phyloP scores from a whole-genome alignment of 2,113 vertebrate species.

The Tympanuchus pallidicinctus region DNA sequence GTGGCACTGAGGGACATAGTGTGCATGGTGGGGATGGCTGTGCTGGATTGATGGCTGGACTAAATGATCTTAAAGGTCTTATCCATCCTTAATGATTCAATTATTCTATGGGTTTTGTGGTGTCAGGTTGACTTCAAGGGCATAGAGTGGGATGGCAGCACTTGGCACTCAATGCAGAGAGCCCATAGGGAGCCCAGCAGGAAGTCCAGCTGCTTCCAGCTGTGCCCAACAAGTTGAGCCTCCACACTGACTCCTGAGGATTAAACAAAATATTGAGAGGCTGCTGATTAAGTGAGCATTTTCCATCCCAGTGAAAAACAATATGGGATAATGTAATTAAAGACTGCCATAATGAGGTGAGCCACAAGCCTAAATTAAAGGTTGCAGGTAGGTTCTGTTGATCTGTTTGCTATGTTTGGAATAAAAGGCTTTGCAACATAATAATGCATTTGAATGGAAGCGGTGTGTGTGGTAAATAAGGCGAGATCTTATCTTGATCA shows the following conservation, averaged over 20 bases:
- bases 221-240: accelerated
- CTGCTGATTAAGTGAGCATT: accelerated
- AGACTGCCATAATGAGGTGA: not conserved
- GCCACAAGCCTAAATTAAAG: not conserved
- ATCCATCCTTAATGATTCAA: no score
- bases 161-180: no score
- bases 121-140: not conserved
- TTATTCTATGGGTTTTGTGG: no score
- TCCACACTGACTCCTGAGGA: accelerated
- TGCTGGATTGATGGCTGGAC: no score
- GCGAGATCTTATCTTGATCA: accelerated
- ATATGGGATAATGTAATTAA: not conserved
- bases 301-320: not conserved
- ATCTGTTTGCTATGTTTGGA: not conserved
- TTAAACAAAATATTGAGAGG: accelerated
- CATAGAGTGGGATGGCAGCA: not conserved
- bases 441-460: accelerated
- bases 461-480: accelerated
- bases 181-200: not conserved
- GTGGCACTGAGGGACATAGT: no score
- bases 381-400: accelerated
- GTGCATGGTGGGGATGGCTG: no score
- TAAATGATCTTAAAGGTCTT: no score
- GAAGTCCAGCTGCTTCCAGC: not conserved
- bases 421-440: not conserved